A percentile compares a stretch with the other conserved stretches of the same genome.
phyloP scores from a whole-genome alignment of 2,113 vertebrate species.

The Limnothrissa miodon region DNA sequence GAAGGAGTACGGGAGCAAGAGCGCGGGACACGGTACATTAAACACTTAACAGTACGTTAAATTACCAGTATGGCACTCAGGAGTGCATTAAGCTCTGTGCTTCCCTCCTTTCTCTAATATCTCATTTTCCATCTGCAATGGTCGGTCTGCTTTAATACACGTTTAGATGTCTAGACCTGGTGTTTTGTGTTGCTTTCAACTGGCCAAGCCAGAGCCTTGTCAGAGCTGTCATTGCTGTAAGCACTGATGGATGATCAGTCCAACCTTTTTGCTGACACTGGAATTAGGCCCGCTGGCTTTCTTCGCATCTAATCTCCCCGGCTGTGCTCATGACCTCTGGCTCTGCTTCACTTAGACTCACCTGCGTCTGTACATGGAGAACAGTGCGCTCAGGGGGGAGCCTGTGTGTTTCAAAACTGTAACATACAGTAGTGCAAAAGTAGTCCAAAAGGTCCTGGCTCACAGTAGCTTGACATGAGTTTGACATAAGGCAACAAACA shows the following conservation, averaged over 20 bases:
- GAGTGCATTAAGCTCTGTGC: background rate
- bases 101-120: background rate
- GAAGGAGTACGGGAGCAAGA: background rate
- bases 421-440: background rate
- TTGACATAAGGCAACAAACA: background rate
- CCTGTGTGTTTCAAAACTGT: background rate
- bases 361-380: conserved; percentile 8
- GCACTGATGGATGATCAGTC: conserved; percentile 44
- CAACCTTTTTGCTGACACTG: conserved; percentile 61
- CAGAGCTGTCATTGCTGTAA: background rate
- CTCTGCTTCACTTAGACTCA: background rate
- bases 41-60: conserved; percentile 7
- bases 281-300: conserved; percentile 58
- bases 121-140: background rate
- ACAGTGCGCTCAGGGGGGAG: conserved; percentile 20
- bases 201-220: background rate
- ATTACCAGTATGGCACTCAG: conserved; percentile 2
- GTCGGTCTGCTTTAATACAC: background rate
- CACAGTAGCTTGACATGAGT: background rate
- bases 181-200: background rate
- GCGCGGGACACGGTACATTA: background rate
- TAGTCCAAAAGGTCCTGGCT: background rate
- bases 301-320: conserved; percentile 60
- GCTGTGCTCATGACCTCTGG: background rate
- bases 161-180: background rate